Evolutionary conservation across 2,797 vertebrate species (phyloP).

Genomic region (Hozukius guyotensis): DNA sequence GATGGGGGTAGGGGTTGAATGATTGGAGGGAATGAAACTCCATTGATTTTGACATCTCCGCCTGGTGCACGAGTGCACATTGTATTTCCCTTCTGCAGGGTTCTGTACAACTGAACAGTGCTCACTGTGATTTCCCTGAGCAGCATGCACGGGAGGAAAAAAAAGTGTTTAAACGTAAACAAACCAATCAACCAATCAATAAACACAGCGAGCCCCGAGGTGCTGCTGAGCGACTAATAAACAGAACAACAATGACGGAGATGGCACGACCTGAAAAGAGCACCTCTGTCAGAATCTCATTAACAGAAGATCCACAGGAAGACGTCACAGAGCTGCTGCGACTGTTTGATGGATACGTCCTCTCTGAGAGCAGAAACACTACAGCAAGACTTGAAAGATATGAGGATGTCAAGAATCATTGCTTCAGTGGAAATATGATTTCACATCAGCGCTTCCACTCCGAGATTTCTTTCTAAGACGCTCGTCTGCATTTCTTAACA

Average conservation of each 20-base stretch:
- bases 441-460: not conserved
- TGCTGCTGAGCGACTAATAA: slow-evolving; percentile 54
- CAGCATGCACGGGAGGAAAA: not conserved
- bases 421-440: not conserved
- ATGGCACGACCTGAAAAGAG: slow-evolving; percentile 21
- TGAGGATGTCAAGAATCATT: not conserved
- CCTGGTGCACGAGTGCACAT: slow-evolving; percentile 33
- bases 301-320: slow-evolving; percentile 36
- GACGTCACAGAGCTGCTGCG: not conserved
- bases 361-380: not conserved
- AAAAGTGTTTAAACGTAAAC: slow-evolving; percentile 64
- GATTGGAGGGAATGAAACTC: slow-evolving; percentile 35
- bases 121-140: slow-evolving; percentile 58
- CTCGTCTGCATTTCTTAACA: not conserved
- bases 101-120: slow-evolving; percentile 27
- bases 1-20: slow-evolving; percentile 18
- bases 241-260: slow-evolving; percentile 36
- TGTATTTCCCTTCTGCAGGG: slow-evolving; percentile 31
- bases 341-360: slow-evolving; percentile 29
- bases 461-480: not conserved
- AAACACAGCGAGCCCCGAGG: slow-evolving; percentile 41
- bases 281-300: slow-evolving; percentile 33
- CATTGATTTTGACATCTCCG: slow-evolving; percentile 58
- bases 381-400: not conserved
- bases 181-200: slow-evolving; percentile 73